These are phyloP conservation scores for Mesorhabditis spiculigera DNA, from an alignment of 2,888 invertebrate genomes.

Conservation along the genomic window DNA sequence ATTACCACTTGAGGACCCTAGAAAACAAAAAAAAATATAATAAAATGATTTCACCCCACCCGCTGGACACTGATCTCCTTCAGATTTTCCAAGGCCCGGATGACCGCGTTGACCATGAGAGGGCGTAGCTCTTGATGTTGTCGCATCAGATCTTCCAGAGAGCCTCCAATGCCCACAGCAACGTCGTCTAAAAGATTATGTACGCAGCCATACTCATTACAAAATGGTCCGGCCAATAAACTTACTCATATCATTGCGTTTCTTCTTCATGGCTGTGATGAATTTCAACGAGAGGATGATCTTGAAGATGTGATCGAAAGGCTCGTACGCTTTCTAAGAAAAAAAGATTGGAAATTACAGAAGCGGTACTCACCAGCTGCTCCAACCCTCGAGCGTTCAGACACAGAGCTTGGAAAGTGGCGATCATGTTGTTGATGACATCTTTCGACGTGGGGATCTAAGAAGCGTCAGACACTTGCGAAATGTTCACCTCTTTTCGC, in stretches of 20 bases:
- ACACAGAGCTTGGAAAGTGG: conserved; percentile 81
- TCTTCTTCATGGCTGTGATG: conserved; percentile 77
- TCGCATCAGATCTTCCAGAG: conserved; percentile 84
- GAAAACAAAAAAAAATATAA: neutral
- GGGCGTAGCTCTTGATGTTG: conserved; percentile 79
- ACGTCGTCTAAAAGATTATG: conserved; percentile 68
- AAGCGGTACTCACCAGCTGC: conserved; percentile 68
- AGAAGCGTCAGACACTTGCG: conserved; percentile 14
- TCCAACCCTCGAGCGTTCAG: conserved; percentile 77
- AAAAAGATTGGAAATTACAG: neutral
- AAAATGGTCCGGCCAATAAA: conserved; percentile 12
- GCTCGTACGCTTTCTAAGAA: conserved; percentile 57
- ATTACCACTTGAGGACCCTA: neutral
- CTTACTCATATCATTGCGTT: conserved; percentile 70
- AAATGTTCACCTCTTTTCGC: conserved; percentile 70
- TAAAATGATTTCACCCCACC: neutral
- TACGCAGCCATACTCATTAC: conserved; percentile 14
- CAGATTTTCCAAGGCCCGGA: conserved; percentile 66
- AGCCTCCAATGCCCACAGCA: conserved; percentile 78
- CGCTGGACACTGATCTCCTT: neutral
- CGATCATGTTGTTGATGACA: conserved; percentile 76
- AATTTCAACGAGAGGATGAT: conserved; percentile 78
- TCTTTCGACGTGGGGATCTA: conserved; percentile 66
- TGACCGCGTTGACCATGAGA: conserved; percentile 77
- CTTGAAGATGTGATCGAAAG: conserved; percentile 78